phyloP scores from a whole-genome alignment of 2,113 vertebrate species.

The Pseudorectes ferrugineus region DNA sequence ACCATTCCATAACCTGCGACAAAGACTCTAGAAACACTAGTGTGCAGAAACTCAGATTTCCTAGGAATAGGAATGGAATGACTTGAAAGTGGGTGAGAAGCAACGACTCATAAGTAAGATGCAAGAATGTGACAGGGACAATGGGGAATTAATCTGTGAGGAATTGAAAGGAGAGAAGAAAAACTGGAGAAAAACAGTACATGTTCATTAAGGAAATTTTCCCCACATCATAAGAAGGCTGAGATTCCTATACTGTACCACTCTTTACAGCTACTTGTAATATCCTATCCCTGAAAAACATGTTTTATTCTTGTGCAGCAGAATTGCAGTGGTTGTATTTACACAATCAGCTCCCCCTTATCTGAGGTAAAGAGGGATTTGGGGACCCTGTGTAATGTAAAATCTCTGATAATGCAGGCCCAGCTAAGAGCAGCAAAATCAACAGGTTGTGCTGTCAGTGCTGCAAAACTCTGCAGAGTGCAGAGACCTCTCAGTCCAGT shows the following conservation, averaged over 20 bases:
- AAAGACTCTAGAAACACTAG: background rate
- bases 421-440: background rate
- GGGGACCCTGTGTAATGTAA: background rate
- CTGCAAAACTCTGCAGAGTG: background rate
- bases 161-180: background rate
- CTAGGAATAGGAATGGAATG: background rate
- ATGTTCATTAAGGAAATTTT: background rate
- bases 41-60: background rate
- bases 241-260: background rate
- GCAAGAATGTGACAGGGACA: background rate
- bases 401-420: background rate
- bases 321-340: background rate
- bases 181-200: background rate
- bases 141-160: background rate
- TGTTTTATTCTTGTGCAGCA: background rate
- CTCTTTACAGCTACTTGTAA: background rate
- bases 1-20: background rate
- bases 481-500: background rate
- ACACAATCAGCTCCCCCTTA: background rate
- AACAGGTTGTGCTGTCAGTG: fast-evolving
- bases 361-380: background rate
- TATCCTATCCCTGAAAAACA: background rate
- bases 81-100: background rate
- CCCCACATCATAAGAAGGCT: background rate
- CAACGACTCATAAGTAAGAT: background rate